These are phyloP conservation scores for Erynnis tages DNA, from an alignment of 2,888 invertebrate genomes.

Conservation along the genomic window DNA sequence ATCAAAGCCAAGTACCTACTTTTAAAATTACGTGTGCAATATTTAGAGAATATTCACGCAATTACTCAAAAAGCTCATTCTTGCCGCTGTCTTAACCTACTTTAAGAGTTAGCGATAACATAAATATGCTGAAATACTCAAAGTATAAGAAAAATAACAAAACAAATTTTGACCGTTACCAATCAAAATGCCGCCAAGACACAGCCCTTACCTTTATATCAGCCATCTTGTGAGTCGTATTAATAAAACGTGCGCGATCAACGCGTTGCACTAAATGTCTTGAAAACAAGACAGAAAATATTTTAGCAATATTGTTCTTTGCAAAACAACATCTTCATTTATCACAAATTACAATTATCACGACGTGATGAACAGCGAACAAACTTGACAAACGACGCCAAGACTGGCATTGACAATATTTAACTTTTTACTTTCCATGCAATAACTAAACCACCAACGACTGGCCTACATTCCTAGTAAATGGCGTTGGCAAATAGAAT, in stretches of 20 bases:
- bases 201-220: constrained; percentile 74
- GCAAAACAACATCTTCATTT: constrained; percentile 59
- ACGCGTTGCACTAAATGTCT: constrained; percentile 58
- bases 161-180: constrained; percentile 61
- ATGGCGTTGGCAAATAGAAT: neutral
- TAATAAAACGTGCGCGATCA: constrained; percentile 60
- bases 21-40: too few relatives aligned
- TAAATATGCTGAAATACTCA: neutral
- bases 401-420: constrained; percentile 43
- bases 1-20: too few relatives aligned
- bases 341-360: constrained; percentile 43
- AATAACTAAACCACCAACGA: too few relatives aligned
- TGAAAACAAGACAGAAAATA: constrained; percentile 48
- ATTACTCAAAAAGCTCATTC: neutral
- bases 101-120: neutral
- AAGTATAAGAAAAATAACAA: constrained; percentile 34
- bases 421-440: neutral
- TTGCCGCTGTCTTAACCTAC: neutral
- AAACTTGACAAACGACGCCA: constrained; percentile 60
- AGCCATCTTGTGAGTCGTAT: constrained; percentile 71
- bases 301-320: constrained; percentile 46
- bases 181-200: constrained; percentile 77
- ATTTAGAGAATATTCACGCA: neutral
- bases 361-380: constrained; percentile 53
- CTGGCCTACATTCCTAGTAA: constrained; percentile 1